These are phyloP conservation scores for Sicus ferrugineus DNA, from an alignment of 2,888 invertebrate species.

Conservation along the genomic window DNA sequence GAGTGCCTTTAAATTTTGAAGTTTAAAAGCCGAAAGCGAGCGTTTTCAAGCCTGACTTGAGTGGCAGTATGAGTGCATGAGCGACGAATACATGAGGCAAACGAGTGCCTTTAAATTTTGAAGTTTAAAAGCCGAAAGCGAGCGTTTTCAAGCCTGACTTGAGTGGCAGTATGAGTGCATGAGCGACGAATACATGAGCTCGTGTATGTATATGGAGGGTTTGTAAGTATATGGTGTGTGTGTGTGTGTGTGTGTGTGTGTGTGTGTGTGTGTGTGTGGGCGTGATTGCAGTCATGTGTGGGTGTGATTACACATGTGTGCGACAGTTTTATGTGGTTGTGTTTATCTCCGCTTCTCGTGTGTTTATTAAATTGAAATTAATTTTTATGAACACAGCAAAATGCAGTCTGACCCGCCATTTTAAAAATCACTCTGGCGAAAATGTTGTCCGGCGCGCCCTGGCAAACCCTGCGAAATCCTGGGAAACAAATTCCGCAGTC, in stretches of 20 bases:
- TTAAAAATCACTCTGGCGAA: constrained; percentile 11
- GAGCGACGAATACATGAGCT: not conserved
- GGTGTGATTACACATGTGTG: not conserved
- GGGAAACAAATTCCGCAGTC: no score
- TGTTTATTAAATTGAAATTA: constrained; percentile 13
- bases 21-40: no score
- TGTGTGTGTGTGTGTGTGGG: not conserved
- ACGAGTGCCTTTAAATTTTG: no score
- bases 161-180: not conserved
- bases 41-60: not conserved
- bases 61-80: not conserved
- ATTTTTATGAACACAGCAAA: constrained; percentile 6
- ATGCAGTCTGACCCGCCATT: not conserved
- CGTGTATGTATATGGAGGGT: not conserved
- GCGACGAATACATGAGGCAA: no score
- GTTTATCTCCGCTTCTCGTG: not conserved
- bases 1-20: no score
- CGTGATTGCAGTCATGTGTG: not conserved
- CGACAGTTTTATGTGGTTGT: not conserved
- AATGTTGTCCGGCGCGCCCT: not conserved
- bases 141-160: not conserved
- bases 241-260: not conserved
- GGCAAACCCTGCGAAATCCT: no score
- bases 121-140: no score
- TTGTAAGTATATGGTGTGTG: not conserved